Base-by-base conservation (phyloP, 2,113 vertebrate species). In the Gulo gulo region DNA sequence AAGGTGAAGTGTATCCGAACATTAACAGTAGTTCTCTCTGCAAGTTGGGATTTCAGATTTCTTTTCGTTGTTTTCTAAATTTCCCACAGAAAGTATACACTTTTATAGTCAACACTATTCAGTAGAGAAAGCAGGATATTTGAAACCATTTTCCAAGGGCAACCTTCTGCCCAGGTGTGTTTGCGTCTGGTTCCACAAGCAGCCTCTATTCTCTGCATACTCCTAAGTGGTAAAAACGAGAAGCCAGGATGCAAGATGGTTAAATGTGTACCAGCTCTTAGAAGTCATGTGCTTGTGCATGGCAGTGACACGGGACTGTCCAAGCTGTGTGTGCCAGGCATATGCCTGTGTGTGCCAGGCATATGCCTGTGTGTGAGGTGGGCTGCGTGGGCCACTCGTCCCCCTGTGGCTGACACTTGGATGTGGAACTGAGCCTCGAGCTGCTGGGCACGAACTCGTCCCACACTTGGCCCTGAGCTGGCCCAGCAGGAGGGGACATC, bases 301-400 rank as follows among this genome's bases (percentile, higher is more conserved):
- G 34, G 67, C 67, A 1, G 47, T 57, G 20, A 50, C 61, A 14
- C 42, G 7, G 82, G 9, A 20, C 42, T 31, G 7, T 78, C 31
- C 18, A 36, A 8, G 21, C 23, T n/a, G 50, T 12, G 23, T 36
- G 21, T 3, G 18, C 21, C 14, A 57, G 36, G 47, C 52, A 8
- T 14, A 23, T 36, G 6, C 11, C 12, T 39, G 50, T 12, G 21
- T 36, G 21, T 3, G 18, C 21, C 14, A 57, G 36, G 47, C 52
- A 15, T 14, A 23, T 36, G 6, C 11, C 12, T 39, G 23, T n/a
- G 42, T n/a, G 42, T 50, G 61, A 63, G 7, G 16, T 1, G 39
- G 42, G 10, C 29, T 10, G 1, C 0, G 2, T 21, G 0, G 59
- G 59, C 82, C 6, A 4, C 26, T 47, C 6, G 12, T 85, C 39